Conservation (phyloP, 2,888 invertebrate genomes). For the Nemapogon koenigi region DNA sequence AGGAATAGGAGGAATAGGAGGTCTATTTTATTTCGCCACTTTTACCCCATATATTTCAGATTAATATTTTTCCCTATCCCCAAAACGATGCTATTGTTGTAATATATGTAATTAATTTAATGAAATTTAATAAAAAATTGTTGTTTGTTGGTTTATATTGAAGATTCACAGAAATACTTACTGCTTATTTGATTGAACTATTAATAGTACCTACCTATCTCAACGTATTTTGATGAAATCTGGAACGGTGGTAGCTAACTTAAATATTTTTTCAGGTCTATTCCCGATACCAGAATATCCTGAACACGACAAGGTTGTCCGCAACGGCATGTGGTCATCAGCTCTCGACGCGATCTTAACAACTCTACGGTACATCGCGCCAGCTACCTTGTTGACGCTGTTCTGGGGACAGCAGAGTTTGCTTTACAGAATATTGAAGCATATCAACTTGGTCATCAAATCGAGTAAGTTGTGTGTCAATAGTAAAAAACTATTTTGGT, state of each 20-base stretch:
- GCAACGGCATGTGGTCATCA: slow-evolving; percentile 55
- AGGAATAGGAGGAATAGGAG: too few species aligned
- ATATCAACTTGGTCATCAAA: slow-evolving; percentile 60
- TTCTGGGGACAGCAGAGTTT: slow-evolving; percentile 64
- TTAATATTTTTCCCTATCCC: too few species aligned
- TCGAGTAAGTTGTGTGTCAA: slow-evolving; percentile 65
- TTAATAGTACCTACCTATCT: too few species aligned
- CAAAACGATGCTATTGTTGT: too few species aligned
- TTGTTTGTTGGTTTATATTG: too few species aligned
- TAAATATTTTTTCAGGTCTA: slow-evolving; percentile 35
- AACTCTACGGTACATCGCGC: slow-evolving; percentile 62
- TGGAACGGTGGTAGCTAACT: not conserved
- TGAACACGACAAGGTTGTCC: slow-evolving; percentile 32
- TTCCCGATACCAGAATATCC: slow-evolving; percentile 57
- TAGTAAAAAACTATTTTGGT: too few species aligned
- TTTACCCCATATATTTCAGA: too few species aligned
- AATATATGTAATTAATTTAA: too few species aligned
- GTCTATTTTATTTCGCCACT: too few species aligned
- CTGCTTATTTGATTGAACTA: not conserved
- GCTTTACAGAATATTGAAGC: slow-evolving; percentile 53
- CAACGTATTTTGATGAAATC: too few species aligned
- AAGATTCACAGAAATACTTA: not conserved
- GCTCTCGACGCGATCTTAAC: slow-evolving; percentile 49
- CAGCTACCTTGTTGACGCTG: slow-evolving; percentile 60
- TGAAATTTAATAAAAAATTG: too few species aligned